phyloP scores from a whole-genome alignment of 2,113 vertebrate species.

The human (Homo sapiens) region DNA sequence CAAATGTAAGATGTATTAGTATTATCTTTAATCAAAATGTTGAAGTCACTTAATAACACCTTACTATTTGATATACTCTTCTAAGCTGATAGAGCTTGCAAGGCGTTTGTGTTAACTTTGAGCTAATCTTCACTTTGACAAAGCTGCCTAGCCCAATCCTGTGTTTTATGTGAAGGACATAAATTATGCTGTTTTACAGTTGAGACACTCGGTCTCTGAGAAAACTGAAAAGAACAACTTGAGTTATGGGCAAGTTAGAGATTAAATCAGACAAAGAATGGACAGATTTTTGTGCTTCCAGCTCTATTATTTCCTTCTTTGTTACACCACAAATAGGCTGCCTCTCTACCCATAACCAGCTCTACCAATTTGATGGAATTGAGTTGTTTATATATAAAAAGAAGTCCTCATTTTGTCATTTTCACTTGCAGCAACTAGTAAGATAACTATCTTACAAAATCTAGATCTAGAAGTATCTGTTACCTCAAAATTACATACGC shows the following conservation, averaged over 20 bases:
- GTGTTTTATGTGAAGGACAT: conserved; percentile 47
- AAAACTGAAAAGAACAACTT: conserved; percentile 49
- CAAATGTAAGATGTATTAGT: background rate
- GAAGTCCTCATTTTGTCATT: background rate
- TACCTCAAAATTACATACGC: background rate
- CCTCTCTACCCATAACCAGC: background rate
- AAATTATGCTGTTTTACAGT: conserved; percentile 57
- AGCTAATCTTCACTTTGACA: conserved; percentile 10
- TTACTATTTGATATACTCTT: background rate
- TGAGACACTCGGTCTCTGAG: conserved; percentile 54
- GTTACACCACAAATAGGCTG: background rate
- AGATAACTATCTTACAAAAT: background rate
- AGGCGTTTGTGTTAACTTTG: background rate
- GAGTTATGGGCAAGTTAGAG: conserved; percentile 59
- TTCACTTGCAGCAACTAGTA: conserved; percentile 9
- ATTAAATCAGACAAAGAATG: conserved; percentile 55
- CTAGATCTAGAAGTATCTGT: background rate
- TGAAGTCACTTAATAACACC: background rate
- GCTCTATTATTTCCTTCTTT: conserved; percentile 1
- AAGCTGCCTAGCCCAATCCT: background rate
- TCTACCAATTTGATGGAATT: background rate
- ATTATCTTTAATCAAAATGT: conserved; percentile 14
- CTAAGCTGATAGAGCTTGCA: background rate
- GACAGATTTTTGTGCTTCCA: background rate
- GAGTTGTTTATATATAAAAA: background rate